Evolutionary conservation across 2,113 vertebrate genomes (phyloP), one percentile per base, ranked within the genome.

Genomic region (Noctilio leporinus): DNA sequence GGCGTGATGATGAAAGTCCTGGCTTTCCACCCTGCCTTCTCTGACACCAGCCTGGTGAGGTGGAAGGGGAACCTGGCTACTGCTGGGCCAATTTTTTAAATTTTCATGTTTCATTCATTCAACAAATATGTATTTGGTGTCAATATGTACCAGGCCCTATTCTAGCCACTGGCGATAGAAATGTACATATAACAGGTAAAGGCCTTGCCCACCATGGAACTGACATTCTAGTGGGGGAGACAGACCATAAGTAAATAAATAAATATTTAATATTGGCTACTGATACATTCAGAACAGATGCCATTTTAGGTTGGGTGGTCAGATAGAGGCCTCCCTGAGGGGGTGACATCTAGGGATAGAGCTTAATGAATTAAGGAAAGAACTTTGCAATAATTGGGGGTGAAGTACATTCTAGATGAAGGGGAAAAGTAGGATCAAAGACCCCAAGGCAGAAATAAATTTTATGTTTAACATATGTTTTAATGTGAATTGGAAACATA

Each of bases 371-470:
- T 22, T 87, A 64, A 70, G 4, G 12, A 86, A 91, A 49, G 28
- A 84, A 11, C 20, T 92, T 78, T 89, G 49, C 26, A 94, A 89
- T 93, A 84, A 47, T 64, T 77, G 47, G 43, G 43, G 24, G 15
- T 90, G 70, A 96, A 95, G 45, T 93, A 84, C 33, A 80, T 90
- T 92, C 40, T 87, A 83, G 70, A 87, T 83, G 55, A 89, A 95
- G 45, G 30, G 16, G 64, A 87, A 90, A 38, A 92, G 8, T 38
- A 85, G 59, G 38, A 82, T 78, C 45, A 90, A 92, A 93, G 33
- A 62, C 53, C 45, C 35, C 7, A 28, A 38, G 72, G 43, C 33
- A 89, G 49, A 35, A 92, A 78, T 78, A 38, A 26, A 73, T 80
- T 91, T 86, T 93, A 20, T 92, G 30, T 64, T 73, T 88, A 76